These are phyloP conservation scores for Ips typographus DNA, from an alignment of 1,140 invertebrate genomes.

Conservation along the genomic window DNA sequence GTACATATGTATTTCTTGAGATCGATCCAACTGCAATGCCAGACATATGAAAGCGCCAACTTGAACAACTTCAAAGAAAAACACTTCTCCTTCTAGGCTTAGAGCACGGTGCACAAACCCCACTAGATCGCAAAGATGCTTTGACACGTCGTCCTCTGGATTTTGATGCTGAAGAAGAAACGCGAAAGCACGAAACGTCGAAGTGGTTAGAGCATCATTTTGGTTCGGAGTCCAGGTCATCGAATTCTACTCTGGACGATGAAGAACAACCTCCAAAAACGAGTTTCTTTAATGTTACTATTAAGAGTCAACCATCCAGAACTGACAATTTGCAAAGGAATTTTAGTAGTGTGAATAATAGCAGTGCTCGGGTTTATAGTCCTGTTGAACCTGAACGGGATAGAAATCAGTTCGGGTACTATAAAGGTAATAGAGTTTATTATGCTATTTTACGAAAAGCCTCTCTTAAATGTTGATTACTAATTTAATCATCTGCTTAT, in stretches of 20 bases:
- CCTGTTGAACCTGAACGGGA: constrained; percentile 44
- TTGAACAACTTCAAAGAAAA: neutral
- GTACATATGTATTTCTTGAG: no score
- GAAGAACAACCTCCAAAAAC: constrained; percentile 62
- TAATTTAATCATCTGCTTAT: no score
- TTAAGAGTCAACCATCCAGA: constrained; percentile 65
- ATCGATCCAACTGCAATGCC: no score
- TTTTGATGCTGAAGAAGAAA: constrained; percentile 85
- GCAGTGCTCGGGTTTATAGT: constrained; percentile 40
- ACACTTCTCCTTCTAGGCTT: constrained; percentile 41
- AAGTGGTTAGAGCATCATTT: constrained; percentile 90
- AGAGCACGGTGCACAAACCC: constrained; percentile 48
- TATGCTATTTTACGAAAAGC: no score
- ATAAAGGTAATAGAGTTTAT: constrained; percentile 38
- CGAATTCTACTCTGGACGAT: constrained; percentile 61
- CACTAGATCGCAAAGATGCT: constrained; percentile 73
- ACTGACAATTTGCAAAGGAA: constrained; percentile 43
- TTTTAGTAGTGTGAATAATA: constrained; percentile 39
- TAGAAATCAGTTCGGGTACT: constrained; percentile 41
- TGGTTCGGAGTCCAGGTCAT: constrained; percentile 79
- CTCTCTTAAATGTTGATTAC: no score
- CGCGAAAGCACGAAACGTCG: constrained; percentile 82
- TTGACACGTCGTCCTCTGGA: constrained; percentile 76
- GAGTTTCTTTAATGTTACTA: constrained; percentile 75
- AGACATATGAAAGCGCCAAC: neutral